Conservation (phyloP, 2,113 vertebrate genomes). For the Benitochromis conjunctus region DNA sequence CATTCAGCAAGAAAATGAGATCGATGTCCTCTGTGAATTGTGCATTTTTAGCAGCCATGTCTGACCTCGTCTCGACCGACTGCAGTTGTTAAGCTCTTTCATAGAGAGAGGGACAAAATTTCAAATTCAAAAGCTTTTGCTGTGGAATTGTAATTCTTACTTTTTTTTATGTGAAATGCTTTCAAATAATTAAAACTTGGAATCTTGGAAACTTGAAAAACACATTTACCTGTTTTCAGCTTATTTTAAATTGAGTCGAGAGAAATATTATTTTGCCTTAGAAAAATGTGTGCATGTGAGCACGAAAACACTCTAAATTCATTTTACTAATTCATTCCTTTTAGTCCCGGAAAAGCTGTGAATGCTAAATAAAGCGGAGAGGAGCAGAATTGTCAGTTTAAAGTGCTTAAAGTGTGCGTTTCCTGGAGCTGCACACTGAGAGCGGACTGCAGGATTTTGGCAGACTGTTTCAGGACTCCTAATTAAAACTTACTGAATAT, state of each 20-base stretch:
- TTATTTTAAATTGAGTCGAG: background rate
- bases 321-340: background rate
- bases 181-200: background rate
- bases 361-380: background rate
- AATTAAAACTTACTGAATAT: slow-evolving; percentile 74
- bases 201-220: background rate
- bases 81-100: background rate
- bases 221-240: background rate
- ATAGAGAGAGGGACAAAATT: background rate
- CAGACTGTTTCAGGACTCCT: slow-evolving; percentile 55
- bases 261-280: background rate
- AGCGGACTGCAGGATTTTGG: slow-evolving; percentile 51
- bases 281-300: background rate
- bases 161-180: background rate
- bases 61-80: background rate
- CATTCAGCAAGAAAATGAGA: background rate
- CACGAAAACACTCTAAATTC: background rate
- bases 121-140: background rate
- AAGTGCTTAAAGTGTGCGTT: slow-evolving; percentile 32
- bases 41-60: background rate
- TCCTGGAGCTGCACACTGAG: slow-evolving; percentile 22
- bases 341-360: background rate
- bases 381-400: background rate
- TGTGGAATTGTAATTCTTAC: background rate
- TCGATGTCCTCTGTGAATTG: background rate